Evolutionary conservation across 2,113 vertebrate species (phyloP), one percentile per base, ranked within the genome.

Genomic region (Coptodon rendalli): DNA sequence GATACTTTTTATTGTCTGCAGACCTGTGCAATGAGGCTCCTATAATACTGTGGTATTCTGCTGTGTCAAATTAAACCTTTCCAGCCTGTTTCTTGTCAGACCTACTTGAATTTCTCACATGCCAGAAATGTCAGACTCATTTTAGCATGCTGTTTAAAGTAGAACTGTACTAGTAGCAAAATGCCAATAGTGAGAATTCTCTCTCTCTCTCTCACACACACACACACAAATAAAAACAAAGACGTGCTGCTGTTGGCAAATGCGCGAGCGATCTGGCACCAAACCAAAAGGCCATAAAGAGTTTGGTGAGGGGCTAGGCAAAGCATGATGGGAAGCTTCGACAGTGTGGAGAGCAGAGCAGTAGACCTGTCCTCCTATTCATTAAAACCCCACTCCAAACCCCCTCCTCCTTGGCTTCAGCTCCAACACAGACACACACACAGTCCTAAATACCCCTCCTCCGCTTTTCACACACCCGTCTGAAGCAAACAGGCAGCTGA

Each of bases 251-350:
- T 89, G 83, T 92, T 95, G 95, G 94, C 95, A 95, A 93, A 91
- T 61, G 56, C n/a, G 56, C 80, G 86, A 85, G 83, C 85, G 89
- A 90, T 87, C 90, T 93, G 93, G 94, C 94, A 63, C 84, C 38
- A 68, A 85, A 93, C 84, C 89, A 87, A 88, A 88, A 89, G 86
- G 91, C 91, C 93, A 94, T 94, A 89, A 96, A 96, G 90, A 90
- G 79, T 90, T 89, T 88, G 90, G 87, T 87, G 83, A 81, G 83
- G 79, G 89, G 82, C 71, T 38, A 85, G 71, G 93, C 93, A 94
- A 94, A 91, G 94, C 94, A 95, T 95, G 91, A 94, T 96, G 96
- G 94, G 96, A 95, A 94, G 86, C 87, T 92, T 53, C 61, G 68
- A 83, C 71, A 88, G 87, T 56, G 48, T 87, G 48, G 81, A 83